Evolutionary conservation across 2,797 vertebrate genomes (phyloP).

Genomic region (Rhabdophis nuchalis): DNA sequence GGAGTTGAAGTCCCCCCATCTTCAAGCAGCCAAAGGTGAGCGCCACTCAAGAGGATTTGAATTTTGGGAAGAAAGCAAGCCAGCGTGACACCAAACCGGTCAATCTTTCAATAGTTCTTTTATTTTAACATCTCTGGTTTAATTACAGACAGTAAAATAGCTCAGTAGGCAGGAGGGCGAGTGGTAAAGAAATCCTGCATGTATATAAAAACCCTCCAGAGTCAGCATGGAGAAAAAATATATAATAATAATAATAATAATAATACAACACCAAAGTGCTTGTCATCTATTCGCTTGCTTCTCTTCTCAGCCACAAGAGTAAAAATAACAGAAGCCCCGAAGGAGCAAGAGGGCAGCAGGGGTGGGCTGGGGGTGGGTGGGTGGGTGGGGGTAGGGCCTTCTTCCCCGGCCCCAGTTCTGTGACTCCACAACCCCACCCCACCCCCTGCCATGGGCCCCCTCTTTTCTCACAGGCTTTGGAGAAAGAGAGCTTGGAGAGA

Average conservation of each 20-base stretch:
- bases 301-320: not conserved
- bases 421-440: not conserved
- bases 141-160: conserved; percentile 40
- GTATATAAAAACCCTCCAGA: conserved; percentile 27
- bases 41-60: not conserved
- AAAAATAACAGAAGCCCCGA: not conserved
- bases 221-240: not conserved
- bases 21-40: not conserved
- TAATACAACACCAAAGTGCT: conserved; percentile 13
- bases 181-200: conserved; percentile 3
- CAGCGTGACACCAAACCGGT: not conserved
- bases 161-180: conserved; percentile 6
- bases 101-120: conserved; percentile 28
- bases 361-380: too few species aligned
- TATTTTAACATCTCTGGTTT: conserved; percentile 36
- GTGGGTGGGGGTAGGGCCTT: not conserved
- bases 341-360: not conserved
- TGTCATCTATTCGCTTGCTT: conserved; percentile 1
- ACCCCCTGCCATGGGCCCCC: not conserved
- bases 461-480: not conserved
- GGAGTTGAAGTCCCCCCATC: not conserved
- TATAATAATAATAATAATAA: not conserved
- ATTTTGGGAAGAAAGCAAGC: not conserved
- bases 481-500: not conserved
- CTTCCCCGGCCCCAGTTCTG: not conserved